Conservation (phyloP, 92 coral and sea anemone species). For the Porites lobata region DNA sequence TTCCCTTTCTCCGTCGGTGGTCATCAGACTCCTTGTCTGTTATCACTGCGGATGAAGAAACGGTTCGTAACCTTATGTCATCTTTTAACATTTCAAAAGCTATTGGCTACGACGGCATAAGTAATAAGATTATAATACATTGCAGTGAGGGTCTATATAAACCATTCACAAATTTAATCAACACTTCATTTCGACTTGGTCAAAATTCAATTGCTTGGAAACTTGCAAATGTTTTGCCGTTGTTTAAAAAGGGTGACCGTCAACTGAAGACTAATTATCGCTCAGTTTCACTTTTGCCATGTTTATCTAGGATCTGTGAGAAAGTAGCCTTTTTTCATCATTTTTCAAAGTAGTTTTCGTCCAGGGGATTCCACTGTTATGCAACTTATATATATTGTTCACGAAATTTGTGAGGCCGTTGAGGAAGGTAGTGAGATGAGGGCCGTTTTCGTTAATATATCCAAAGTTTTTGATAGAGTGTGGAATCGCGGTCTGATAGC, state of each 20-base stretch:
- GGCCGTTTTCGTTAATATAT: constrained; percentile 39
- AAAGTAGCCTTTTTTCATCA: constrained; percentile 21
- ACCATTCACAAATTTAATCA: neutral
- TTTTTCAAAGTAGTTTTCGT: constrained; percentile 18
- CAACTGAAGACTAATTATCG: neutral
- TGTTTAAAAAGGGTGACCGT: constrained; percentile 35
- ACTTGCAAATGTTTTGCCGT: constrained; percentile 38
- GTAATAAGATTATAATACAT: constrained; percentile 15
- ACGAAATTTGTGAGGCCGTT: neutral
- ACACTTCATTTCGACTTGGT: constrained; percentile 32
- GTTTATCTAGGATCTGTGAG: constrained; percentile 15
- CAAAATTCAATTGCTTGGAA: constrained; percentile 31
- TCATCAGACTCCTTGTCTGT: neutral
- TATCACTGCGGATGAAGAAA: neutral
- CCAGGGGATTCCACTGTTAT: too few species aligned
- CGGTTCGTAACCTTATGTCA: constrained; percentile 8
- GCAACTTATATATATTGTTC: too few species aligned
- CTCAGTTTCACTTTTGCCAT: constrained; percentile 27
- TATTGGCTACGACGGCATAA: constrained; percentile 27
- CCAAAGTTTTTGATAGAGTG: constrained; percentile 42
- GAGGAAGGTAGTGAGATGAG: constrained; percentile 42
- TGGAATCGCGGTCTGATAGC: too few species aligned
- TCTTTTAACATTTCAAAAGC: constrained; percentile 11
- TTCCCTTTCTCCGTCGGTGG: constrained; percentile 15
- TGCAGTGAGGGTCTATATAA: constrained; percentile 27